Evolutionary conservation across 2,113 vertebrate species (phyloP).

Genomic region (Cettia cetti): DNA sequence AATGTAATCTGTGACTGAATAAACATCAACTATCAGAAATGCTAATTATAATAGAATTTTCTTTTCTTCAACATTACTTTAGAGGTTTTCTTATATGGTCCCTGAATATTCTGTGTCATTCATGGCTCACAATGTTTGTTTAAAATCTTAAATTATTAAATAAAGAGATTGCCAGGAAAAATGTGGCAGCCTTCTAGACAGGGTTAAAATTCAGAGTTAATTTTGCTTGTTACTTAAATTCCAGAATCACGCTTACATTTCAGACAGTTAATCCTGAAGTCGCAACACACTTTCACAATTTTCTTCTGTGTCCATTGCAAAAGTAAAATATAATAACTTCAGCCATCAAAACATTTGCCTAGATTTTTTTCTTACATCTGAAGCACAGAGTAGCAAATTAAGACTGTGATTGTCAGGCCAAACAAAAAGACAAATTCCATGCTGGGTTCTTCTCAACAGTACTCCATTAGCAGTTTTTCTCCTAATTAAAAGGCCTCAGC

Average conservation of each 20-base stretch:
- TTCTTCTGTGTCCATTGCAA: neutral
- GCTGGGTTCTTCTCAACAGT: neutral
- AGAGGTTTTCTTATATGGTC: neutral
- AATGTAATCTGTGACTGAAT: neutral
- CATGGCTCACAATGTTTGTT: neutral
- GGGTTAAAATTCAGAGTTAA: neutral
- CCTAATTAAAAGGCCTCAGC: neutral
- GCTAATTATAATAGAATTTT: neutral
- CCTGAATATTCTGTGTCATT: neutral
- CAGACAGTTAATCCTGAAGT: neutral
- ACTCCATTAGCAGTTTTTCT: neutral
- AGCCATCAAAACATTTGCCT: neutral
- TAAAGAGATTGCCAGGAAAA: neutral
- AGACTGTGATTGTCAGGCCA: neutral
- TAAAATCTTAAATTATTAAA: neutral
- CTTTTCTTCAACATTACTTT: neutral
- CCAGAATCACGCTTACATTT: neutral
- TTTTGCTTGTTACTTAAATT: neutral
- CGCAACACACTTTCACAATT: neutral
- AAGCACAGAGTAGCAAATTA: neutral
- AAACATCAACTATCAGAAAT: neutral
- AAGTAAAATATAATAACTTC: neutral
- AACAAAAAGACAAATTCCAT: neutral
- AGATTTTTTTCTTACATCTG: neutral
- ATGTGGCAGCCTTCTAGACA: neutral